Percentiles rank a stretch among this genome's conserved stretches.
Conservation (phyloP, 2,113 vertebrate genomes). For the Calcarius ornatus region DNA sequence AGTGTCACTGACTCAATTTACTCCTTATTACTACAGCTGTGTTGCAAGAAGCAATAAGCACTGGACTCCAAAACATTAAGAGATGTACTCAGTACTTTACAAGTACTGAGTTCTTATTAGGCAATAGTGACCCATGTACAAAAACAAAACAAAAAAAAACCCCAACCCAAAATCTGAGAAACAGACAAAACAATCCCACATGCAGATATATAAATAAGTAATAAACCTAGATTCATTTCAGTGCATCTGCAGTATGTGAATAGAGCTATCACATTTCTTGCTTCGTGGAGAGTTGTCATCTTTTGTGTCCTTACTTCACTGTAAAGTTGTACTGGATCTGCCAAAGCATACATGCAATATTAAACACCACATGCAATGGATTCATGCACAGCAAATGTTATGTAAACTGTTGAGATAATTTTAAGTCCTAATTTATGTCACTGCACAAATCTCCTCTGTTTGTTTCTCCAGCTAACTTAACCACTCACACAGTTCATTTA, state of each 20-base stretch:
- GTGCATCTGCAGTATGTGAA: neutral
- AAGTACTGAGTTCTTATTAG: neutral
- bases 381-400: neutral
- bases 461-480: neutral
- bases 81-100: neutral
- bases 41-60: neutral
- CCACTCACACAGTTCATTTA: neutral
- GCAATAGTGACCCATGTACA: neutral
- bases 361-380: slow-evolving; percentile 5
- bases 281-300: neutral
- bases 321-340: slow-evolving; percentile 13
- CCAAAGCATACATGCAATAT: slow-evolving; percentile 20
- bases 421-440: neutral
- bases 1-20: neutral
- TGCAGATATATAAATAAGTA: neutral
- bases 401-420: neutral
- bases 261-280: neutral
- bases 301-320: neutral
- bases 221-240: neutral
- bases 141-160: neutral
- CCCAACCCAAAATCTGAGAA: neutral
- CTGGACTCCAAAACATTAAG: neutral
- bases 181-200: neutral
- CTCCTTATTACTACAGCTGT: neutral
- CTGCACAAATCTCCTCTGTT: neutral